phyloP scores from a whole-genome alignment of 2,888 invertebrate genomes.

The Achlya flavicornis region DNA sequence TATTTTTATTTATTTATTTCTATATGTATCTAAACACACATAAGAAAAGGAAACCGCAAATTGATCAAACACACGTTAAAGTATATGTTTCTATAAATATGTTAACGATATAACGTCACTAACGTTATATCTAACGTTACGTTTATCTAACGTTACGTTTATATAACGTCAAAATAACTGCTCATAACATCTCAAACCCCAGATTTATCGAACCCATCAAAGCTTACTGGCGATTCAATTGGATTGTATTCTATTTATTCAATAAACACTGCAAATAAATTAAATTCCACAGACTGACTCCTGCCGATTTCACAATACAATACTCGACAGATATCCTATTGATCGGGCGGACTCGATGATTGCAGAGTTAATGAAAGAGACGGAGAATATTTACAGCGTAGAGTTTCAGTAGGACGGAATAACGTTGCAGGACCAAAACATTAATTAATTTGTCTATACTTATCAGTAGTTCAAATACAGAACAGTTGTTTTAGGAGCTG shows the following conservation, averaged over 20 bases:
- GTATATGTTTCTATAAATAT: background rate
- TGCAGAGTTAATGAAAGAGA: background rate
- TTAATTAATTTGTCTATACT: no score
- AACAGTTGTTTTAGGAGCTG: no score
- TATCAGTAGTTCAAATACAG: no score
- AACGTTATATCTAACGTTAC: no score
- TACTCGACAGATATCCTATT: background rate
- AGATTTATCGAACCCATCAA: background rate
- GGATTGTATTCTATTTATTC: background rate
- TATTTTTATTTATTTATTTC: no score
- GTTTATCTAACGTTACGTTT: background rate
- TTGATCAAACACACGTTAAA: background rate
- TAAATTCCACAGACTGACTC: background rate
- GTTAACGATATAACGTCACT: no score
- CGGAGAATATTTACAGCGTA: background rate
- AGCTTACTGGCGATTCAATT: background rate
- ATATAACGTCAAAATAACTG: background rate
- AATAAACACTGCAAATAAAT: background rate
- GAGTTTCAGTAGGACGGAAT: background rate
- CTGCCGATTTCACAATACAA: background rate
- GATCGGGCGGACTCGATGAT: background rate
- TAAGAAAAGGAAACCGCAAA: background rate
- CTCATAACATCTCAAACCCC: background rate
- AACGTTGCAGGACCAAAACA: background rate
- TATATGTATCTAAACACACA: background rate